Conservation (phyloP, 2,113 vertebrate species). For the Dicerorhinus sumatrensis region DNA sequence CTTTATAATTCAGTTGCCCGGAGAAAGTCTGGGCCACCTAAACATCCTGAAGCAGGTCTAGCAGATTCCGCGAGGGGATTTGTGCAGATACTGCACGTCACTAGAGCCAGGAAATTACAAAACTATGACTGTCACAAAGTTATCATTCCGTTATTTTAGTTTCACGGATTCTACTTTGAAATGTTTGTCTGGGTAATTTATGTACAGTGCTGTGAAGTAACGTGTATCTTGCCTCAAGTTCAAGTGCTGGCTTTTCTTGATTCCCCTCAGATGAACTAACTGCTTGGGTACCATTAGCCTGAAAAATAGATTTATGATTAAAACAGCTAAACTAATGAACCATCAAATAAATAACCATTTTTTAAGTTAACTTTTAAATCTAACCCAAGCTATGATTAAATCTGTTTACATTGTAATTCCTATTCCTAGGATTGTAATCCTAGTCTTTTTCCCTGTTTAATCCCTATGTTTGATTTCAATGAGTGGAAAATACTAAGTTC, state of each 20-base stretch:
- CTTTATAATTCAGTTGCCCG: not conserved
- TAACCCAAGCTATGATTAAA: not conserved
- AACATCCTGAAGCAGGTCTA: not conserved
- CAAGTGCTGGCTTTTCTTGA: not conserved
- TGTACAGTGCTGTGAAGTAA: not conserved
- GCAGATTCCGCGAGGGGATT: not conserved
- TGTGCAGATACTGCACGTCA: not conserved
- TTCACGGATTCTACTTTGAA: constrained; percentile 30
- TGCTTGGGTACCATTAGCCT: not conserved
- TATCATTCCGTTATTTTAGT: not conserved
- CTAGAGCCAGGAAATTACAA: not conserved
- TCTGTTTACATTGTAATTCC: constrained; percentile 9
- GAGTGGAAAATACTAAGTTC: constrained; percentile 4
- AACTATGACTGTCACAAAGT: not conserved
- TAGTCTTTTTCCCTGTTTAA: not conserved
- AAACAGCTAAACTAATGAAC: constrained; percentile 15
- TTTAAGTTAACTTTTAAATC: constrained; percentile 42
- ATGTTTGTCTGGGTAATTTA: not conserved
- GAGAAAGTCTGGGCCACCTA: not conserved
- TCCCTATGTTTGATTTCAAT: not conserved
- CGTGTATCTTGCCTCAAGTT: not conserved
- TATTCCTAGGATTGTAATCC: constrained; percentile 19
- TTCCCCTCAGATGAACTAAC: not conserved
- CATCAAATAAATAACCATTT: not conserved
- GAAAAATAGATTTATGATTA: constrained; percentile 1